phyloP scores from a whole-genome alignment of 2,888 invertebrate species.

The Bimastos eiseni region DNA sequence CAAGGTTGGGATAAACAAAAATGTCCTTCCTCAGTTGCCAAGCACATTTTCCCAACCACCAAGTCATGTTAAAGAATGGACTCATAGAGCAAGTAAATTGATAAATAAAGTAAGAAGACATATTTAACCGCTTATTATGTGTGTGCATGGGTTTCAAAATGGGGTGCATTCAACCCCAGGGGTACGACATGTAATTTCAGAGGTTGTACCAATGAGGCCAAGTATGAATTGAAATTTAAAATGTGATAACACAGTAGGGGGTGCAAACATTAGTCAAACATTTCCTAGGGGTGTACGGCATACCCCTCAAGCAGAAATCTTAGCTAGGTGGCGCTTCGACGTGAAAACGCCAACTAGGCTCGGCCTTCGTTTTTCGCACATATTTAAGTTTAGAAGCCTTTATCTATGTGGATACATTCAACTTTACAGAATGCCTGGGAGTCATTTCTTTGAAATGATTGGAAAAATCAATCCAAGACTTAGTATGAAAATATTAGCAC shows the following conservation, averaged over 20 bases:
- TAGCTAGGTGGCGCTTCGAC: no score
- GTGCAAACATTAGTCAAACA: no score
- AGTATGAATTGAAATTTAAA: no score
- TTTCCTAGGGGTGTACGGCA: no score
- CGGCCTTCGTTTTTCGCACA: no score
- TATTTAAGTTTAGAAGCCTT: no score
- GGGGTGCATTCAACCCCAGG: neutral
- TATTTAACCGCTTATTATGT: neutral
- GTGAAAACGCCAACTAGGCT: no score
- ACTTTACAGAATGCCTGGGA: neutral
- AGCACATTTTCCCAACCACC: neutral
- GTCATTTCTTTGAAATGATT: neutral
- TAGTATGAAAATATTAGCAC: neutral
- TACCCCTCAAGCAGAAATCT: no score
- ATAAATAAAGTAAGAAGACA: no score
- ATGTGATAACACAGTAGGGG: no score
- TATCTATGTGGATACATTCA: no score
- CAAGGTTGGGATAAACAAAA: neutral
- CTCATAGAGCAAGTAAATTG: neutral
- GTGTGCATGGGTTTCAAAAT: neutral
- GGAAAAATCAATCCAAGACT: neutral
- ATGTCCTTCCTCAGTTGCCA: neutral
- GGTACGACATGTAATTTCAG: no score
- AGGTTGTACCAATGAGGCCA: neutral
- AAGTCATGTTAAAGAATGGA: neutral